Base-by-base conservation (phyloP, 2,888 invertebrate species). In the Drosophila neonasuta region DNA sequence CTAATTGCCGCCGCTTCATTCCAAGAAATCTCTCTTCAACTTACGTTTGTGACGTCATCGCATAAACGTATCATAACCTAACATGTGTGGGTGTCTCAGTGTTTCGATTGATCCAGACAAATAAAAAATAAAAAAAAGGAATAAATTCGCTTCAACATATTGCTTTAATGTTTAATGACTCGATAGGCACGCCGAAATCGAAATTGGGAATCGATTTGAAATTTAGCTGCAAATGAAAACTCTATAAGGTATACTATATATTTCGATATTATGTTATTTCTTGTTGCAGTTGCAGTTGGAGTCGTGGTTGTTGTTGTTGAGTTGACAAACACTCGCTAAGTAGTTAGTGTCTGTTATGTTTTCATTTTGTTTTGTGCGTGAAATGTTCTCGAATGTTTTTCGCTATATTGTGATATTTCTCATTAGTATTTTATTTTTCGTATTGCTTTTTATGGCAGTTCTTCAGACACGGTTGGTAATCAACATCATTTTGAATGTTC, bases 401-500 rank as follows among this genome's bases (percentile, higher is more conserved):
- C 34, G 63, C 24, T 80, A 39, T 77, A 39, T 50, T 71, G 24
- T 60, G 48, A 56, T 61, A 58, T 60, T 66, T 24, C 24, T 24
- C 56, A 45, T 67, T 62, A 52, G 71, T 62, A 57, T 46, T 63
- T 36, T n/a, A 10, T 32, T 9, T 10, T 74, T 74, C 68, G 62
- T 79, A 86, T 84, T 84, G 85, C 85, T 86, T 85, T 67, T 77
- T 66, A 69, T 84, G 82, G 82, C 85, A 87, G 87, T 84, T 82
- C 72, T 24, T 24, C 24, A 24, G 24, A 81, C 77, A 72, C 79
- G 74, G 79, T 86, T 79, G 61, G 39, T 59, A 60, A 63, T 75
- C 39, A 62, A 59, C 56, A 50, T 72, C 42, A 60, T 75, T 24
- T 24, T 55, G 39, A 56, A 62, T 63, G 42, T 65, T 49, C 34